Conservation (phyloP, 2,888 invertebrate genomes). For the Poecilobothrus nobilitatus region DNA sequence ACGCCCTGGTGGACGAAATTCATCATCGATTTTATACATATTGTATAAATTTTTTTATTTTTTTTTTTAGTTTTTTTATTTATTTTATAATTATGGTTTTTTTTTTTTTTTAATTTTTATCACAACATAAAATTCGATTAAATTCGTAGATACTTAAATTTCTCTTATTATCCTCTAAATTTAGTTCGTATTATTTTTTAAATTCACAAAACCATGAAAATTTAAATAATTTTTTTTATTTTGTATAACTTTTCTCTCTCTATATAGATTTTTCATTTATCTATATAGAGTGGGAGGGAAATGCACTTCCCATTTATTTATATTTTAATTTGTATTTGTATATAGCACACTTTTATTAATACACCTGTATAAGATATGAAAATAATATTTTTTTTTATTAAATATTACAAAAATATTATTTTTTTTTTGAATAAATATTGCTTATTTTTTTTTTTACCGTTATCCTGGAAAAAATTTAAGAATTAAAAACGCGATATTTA, state of each 20-base stretch:
- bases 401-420: no score
- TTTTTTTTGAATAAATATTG: no score
- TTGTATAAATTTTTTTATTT: constrained; percentile 9
- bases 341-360: no score
- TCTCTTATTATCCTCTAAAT: no score
- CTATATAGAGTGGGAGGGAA: neutral
- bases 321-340: no score
- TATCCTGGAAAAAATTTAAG: no score
- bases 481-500: no score
- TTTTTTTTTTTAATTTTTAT: constrained; percentile 5
- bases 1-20: constrained; percentile 32
- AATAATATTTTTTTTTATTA: no score
- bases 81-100: constrained; percentile 10
- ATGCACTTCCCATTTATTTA: neutral
- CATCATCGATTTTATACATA: constrained; percentile 35
- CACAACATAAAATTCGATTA: constrained; percentile 14
- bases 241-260: neutral
- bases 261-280: neutral
- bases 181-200: neutral
- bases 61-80: constrained; percentile 9
- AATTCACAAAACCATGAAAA: neutral
- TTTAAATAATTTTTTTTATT: neutral
- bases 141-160: neutral
- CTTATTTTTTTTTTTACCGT: no score
- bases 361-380: no score